Conservation (phyloP, 2,888 invertebrate genomes). For the Yponomeuta plumbellus region DNA sequence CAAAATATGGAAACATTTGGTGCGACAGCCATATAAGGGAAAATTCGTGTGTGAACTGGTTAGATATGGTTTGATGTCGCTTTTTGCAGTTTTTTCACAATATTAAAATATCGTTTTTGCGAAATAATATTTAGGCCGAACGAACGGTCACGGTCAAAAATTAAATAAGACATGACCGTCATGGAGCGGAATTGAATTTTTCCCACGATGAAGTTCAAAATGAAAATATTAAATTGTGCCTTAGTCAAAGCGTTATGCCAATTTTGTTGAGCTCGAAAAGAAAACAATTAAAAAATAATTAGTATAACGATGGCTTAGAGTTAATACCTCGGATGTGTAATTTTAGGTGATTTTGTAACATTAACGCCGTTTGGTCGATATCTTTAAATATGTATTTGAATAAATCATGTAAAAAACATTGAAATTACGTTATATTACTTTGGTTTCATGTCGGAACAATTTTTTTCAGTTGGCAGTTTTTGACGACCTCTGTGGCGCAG, state of each 20-base stretch:
- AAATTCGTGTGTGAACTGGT: neutral
- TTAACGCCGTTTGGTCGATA: too few species aligned
- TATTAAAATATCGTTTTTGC: neutral
- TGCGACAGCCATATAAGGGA: neutral
- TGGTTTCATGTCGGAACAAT: too few species aligned
- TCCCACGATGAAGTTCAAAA: constrained; percentile 55
- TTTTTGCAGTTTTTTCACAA: neutral
- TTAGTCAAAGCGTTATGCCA: constrained; percentile 45
- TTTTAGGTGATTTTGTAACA: too few species aligned
- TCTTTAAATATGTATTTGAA: too few species aligned
- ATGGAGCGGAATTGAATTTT: neutral
- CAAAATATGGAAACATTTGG: neutral
- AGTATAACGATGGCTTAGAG: too few species aligned
- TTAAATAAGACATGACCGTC: neutral
- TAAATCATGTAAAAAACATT: too few species aligned
- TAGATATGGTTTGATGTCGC: neutral
- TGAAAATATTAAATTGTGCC: constrained; percentile 71
- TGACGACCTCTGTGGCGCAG: too few species aligned
- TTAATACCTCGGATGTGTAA: too few species aligned
- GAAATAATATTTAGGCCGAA: neutral
- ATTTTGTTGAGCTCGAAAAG: constrained; percentile 2
- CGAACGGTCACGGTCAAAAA: neutral
- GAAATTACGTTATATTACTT: too few species aligned
- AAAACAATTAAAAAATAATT: neutral
- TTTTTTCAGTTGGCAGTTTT: too few species aligned